A percentile compares a stretch with the other conserved stretches of the same genome.
These are phyloP conservation scores for Cyprinella venusta DNA, from an alignment of 2,797 vertebrate genomes.

Conservation along the genomic window DNA sequence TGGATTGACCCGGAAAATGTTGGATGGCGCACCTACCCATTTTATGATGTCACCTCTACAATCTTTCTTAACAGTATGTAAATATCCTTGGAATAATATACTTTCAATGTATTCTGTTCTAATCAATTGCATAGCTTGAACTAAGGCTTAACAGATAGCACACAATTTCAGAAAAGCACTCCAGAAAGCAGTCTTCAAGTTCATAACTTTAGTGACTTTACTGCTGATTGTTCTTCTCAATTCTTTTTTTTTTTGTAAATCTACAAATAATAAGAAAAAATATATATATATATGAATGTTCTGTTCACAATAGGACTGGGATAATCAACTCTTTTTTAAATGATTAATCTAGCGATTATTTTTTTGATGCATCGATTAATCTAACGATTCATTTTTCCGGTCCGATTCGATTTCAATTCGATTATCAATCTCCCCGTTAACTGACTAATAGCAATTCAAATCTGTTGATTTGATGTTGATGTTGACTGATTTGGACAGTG, in stretches of 20 bases:
- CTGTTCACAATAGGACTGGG: no score
- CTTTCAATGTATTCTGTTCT: neutral
- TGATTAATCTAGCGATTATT: no score
- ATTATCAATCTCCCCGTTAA: no score
- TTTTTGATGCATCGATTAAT: no score
- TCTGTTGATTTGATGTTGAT: no score
- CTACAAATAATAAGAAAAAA: neutral
- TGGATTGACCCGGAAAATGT: constrained; percentile 51
- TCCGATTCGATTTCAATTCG: no score
- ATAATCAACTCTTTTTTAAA: no score
- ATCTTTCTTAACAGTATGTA: constrained; percentile 49
- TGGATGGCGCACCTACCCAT: neutral
- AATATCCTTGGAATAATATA: constrained; percentile 6
- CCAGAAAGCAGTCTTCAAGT: constrained; percentile 13
- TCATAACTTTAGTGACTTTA: neutral
- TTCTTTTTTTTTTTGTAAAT: neutral
- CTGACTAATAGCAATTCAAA: no score
- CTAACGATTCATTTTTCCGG: no score
- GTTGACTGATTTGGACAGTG: no score
- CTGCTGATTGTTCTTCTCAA: neutral
- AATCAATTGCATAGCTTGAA: neutral
- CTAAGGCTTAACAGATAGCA: neutral
- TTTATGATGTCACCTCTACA: neutral
- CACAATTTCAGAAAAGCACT: neutral
- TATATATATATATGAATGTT: neutral